Percentiles rank a stretch among this genome's conserved stretches.
These are phyloP conservation scores for Anoplius nigerrimus DNA, from an alignment of 2,888 invertebrate species.

Conservation along the genomic window DNA sequence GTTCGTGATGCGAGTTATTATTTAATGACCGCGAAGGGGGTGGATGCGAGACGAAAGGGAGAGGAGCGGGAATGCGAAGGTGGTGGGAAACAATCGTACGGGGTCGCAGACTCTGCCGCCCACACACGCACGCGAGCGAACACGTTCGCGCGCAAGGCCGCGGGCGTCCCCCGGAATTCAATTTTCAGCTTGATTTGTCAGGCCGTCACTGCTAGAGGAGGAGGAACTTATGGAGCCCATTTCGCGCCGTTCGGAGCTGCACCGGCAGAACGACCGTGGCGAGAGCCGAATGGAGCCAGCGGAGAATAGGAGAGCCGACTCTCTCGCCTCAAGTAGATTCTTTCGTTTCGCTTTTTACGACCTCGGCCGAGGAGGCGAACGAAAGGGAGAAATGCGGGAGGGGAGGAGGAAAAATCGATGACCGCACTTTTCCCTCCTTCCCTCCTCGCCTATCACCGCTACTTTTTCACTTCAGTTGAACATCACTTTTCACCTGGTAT, in stretches of 20 bases:
- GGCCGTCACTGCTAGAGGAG: constrained; percentile 63
- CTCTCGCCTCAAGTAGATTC: constrained; percentile 61
- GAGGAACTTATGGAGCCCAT: constrained; percentile 57
- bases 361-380: constrained; percentile 12
- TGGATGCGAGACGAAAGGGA: constrained; percentile 8
- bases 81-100: constrained; percentile 1
- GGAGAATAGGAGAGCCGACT: background rate
- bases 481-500: background rate
- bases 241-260: constrained; percentile 55
- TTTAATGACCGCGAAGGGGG: constrained; percentile 19
- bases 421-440: background rate
- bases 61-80: constrained; percentile 10
- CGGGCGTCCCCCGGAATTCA: constrained; percentile 66
- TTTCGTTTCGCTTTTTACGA: constrained; percentile 63
- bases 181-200: constrained; percentile 74
- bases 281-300: background rate
- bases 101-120: constrained; percentile 1
- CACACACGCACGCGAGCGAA: constrained; percentile 6
- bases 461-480: background rate
- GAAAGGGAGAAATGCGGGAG: background rate
- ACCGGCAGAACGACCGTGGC: constrained; percentile 8
- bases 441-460: background rate
- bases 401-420: constrained; percentile 33
- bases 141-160: constrained; percentile 41
- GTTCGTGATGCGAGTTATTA: too few relatives aligned